A percentile compares a stretch with the other conserved stretches of the same genome.
These are phyloP conservation scores for Leucophenga varia DNA, from an alignment of 1,140 invertebrate species.

Conservation along the genomic window DNA sequence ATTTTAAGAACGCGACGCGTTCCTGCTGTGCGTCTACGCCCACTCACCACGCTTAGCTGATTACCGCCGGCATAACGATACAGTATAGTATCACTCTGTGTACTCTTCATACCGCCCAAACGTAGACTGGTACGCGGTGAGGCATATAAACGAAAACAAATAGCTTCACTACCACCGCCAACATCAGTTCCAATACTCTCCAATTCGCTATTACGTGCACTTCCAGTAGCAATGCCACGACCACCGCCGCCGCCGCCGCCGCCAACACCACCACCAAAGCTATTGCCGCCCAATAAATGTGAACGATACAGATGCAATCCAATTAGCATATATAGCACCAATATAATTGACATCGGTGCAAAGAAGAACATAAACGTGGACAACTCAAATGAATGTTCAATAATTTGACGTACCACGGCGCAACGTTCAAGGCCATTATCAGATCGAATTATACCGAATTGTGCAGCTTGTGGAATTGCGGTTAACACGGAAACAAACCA, in stretches of 20 bases:
- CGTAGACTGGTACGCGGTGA: background rate
- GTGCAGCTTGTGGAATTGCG: conserved; percentile 78
- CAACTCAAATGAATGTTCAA: conserved; percentile 69
- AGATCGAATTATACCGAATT: conserved; percentile 70
- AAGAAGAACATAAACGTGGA: conserved; percentile 77
- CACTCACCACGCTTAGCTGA: conserved; percentile 46
- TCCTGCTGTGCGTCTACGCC: conserved; percentile 50
- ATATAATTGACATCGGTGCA: conserved; percentile 74
- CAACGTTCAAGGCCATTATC: conserved; percentile 58
- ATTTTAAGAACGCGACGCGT: conserved; percentile 65
- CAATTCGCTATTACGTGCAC: conserved; percentile 44
- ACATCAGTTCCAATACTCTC: no score
- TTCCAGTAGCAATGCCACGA: conserved; percentile 39
- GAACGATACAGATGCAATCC: conserved; percentile 63
- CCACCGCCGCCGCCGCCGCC: background rate
- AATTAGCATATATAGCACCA: conserved; percentile 71
- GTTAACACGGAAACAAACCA: conserved; percentile 72
- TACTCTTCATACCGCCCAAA: conserved; percentile 35
- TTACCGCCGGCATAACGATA: conserved; percentile 40
- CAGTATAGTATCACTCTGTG: conserved; percentile 61
- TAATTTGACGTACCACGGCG: conserved; percentile 60
- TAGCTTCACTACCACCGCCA: background rate
- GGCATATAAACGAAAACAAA: no score
- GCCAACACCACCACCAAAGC: background rate
- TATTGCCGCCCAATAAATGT: conserved; percentile 27